Conservation (phyloP, 2,113 vertebrate species). For the Cynocephalus volans region DNA sequence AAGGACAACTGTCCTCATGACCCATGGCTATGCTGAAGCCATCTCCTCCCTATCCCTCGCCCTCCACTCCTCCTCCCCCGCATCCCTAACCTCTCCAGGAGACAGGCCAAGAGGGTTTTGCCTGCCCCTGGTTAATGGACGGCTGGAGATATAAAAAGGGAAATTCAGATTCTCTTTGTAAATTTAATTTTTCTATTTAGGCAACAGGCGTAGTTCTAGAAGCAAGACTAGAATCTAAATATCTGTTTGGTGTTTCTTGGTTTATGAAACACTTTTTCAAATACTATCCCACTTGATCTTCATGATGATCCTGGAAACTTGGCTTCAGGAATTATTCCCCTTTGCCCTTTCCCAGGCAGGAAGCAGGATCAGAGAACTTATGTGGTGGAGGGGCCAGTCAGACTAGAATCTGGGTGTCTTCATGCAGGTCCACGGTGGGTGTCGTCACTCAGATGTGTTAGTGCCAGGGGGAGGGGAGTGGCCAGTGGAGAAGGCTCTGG, state of each 20-base stretch:
- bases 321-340: neutral
- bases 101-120: accelerated
- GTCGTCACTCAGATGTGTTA: neutral
- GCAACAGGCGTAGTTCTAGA: neutral
- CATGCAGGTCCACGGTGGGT: accelerated
- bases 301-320: neutral
- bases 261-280: neutral
- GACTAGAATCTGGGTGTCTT: neutral
- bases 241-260: neutral
- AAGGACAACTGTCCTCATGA: neutral
- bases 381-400: accelerated
- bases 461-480: neutral
- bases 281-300: neutral
- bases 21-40: neutral
- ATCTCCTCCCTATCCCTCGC: neutral
- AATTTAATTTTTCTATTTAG: neutral
- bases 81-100: neutral
- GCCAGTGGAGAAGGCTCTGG: neutral
- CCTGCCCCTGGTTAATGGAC: neutral
- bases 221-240: neutral
- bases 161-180: neutral
- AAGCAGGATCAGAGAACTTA: neutral
- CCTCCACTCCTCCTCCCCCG: accelerated
- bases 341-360: neutral
- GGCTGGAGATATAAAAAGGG: neutral